Base-by-base conservation (phyloP, 2,113 vertebrate genomes). In the Dryoscopus gambensis region DNA sequence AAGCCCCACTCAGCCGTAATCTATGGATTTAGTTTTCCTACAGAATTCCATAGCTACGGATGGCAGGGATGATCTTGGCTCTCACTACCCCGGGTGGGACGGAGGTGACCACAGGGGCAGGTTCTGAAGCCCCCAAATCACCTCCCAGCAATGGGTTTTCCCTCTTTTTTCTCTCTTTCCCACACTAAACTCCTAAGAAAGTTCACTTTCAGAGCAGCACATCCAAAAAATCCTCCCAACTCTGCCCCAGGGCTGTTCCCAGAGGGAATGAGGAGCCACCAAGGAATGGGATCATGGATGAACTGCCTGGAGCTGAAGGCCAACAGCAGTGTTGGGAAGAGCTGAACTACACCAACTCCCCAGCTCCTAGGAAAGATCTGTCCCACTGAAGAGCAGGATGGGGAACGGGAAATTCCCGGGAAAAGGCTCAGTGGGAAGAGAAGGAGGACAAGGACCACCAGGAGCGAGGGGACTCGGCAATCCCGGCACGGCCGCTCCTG, bases 401-500 rank as follows among this genome's bases (percentile, higher is more conserved):
- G 13, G 53, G 53, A 56, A 69, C 0, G 13, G 40, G 37, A 47
- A 82, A 60, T 12, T 2, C 19, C 30, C 1, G 6, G 80, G 42
- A 83, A 67, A 55, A 63, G 8, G 17, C 27, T 40, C 39, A 11
- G 8, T 4, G 47, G 60, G 46, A 78, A 22, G 0, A 74, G 37
- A 0, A 82, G 21, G 39, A 40, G 31, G 44, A 13, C 2, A 11
- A 25, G 46, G n/a, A 64, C 9, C 49, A 46, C 35, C 44, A 5
- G 10, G 69, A 40, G 2, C 0, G 31, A 33, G 37, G 15, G 40
- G 30, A 50, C 1, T 2, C 2, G 6, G 47, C 18, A 13, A 40
- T 46, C 3, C 3, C 0, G 0, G 69, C 57, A 5, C 0, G 55
- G 42, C 40, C 0, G 0, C 28, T 49, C 65, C 44, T 12, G 18